Base-by-base conservation (phyloP, 2,888 invertebrate genomes). In the Sympetrum striolatum region DNA sequence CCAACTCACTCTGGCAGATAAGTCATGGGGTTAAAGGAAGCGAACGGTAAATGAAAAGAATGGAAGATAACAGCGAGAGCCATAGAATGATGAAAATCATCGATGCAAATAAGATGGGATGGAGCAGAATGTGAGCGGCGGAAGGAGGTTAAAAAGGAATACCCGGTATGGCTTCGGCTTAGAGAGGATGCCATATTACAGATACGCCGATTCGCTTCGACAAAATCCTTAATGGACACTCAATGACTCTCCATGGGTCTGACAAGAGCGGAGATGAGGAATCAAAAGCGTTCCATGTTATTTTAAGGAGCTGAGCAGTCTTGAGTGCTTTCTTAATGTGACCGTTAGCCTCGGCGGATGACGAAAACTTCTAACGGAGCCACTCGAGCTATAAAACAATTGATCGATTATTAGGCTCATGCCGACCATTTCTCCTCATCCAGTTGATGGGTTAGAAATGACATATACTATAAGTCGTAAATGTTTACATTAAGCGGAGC, bases 201-300 rank as follows among this genome's bases (percentile, higher is more conserved):
- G 44, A 14, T 18, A 80, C 15, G 22, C 12, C 5, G 80, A 82
- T 82, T 58, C 35, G 58, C 53, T 82, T 25, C 18, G 31, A 14
- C 31, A 18, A 58, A 82, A 82, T 82, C 86, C 86, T 64, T 60
- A 64, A 86, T 64, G 86, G 86, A 64, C 86, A 86, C 58, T 82
- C 58, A 82, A 82, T 35, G 82, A 60, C 18, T 35, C 53, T 53
- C 53, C 53, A 31, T 31, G 35, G 64, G 35, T 58, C 18, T 48
- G 53, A 48, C n/a, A 37, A 35, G 64, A 60, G 10, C 12, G 39
- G 64, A n/a, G 86, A 22, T 37, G 82, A 53, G 22, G 58, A 58
- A 44, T 31, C n/a, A 31, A 35, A 22, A 82, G 58, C 6, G 18
- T 8, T 58, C 82, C 31, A 10, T 31, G 82, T 25, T 81, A 25